Conservation (phyloP, 2,797 vertebrate species). For the Selene dorsalis region DNA sequence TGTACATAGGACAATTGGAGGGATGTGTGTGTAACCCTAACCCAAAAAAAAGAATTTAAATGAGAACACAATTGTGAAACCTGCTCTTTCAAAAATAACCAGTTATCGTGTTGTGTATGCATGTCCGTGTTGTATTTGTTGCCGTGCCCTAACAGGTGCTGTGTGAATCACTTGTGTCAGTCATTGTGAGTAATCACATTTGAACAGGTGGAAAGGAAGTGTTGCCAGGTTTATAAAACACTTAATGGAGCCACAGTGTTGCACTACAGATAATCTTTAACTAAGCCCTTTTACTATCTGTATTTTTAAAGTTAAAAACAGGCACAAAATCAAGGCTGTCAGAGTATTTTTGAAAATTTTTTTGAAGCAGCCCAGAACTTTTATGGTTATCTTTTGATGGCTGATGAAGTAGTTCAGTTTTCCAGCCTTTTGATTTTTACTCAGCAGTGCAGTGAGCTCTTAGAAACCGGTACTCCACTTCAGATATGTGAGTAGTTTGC, state of each 20-base stretch:
- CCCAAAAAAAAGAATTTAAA: neutral
- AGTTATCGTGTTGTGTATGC: neutral
- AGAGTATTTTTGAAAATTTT: neutral
- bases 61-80: neutral
- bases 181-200: neutral
- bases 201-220: neutral
- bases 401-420: neutral
- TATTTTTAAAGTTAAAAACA: neutral
- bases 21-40: no score
- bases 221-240: neutral
- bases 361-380: neutral
- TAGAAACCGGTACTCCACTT: slow-evolving; percentile 32
- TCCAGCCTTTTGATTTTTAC: neutral
- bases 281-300: neutral
- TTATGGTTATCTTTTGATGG: neutral
- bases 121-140: neutral
- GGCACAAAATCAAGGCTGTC: neutral
- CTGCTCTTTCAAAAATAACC: neutral
- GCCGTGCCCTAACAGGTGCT: neutral
- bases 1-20: neutral
- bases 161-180: neutral
- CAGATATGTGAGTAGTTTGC: slow-evolving; percentile 15
- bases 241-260: neutral
- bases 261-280: neutral
- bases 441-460: neutral